These are phyloP conservation scores for Ellobium chinense DNA, from an alignment of 2,888 invertebrate species.

Conservation along the genomic window DNA sequence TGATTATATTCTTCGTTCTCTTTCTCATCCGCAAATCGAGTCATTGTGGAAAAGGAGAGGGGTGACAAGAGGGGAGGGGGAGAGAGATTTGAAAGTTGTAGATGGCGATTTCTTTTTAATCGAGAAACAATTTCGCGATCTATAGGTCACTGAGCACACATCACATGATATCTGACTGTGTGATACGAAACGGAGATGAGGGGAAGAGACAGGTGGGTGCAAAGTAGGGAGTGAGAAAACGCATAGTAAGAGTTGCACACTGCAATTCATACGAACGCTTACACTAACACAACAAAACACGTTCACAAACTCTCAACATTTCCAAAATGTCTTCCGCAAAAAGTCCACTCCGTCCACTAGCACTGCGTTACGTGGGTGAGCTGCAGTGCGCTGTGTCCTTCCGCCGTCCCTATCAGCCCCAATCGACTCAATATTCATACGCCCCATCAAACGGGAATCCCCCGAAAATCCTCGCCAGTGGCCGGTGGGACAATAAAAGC, in stretches of 20 bases:
- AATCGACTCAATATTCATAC: conserved; percentile 48
- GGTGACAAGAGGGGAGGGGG: background rate
- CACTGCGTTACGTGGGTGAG: too few species aligned
- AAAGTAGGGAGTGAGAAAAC: background rate
- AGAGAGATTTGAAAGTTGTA: background rate
- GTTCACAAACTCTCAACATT: too few species aligned
- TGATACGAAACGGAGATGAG: background rate
- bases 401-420: background rate
- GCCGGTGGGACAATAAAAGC: conserved; percentile 38
- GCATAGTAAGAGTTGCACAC: background rate
- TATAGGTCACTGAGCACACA: too few species aligned
- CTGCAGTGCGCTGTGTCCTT: background rate
- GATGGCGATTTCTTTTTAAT: too few species aligned
- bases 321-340: too few species aligned
- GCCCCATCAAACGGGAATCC: conserved; percentile 43
- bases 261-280: background rate
- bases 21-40: too few species aligned
- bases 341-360: too few species aligned
- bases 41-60: too few species aligned
- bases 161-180: too few species aligned
- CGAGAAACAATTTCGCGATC: too few species aligned
- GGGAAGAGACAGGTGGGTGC: background rate
- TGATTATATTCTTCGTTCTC: too few species aligned
- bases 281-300: too few species aligned
- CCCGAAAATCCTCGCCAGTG: background rate